Conservation (phyloP, 2,888 invertebrate species). For the Cyclophora albipunctata region DNA sequence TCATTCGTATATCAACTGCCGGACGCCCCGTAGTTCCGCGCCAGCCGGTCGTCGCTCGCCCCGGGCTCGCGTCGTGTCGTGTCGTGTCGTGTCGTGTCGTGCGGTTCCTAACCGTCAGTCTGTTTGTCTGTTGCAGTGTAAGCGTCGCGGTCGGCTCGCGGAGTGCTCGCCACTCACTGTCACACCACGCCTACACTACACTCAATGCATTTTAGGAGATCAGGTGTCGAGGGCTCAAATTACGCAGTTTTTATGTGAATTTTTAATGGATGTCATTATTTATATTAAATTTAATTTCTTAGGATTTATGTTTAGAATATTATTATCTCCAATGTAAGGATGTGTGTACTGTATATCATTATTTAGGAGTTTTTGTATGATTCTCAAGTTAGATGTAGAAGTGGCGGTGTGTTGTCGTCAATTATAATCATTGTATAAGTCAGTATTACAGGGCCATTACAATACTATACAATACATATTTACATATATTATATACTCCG, state of each 20-base stretch:
- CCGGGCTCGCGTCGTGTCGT: constrained; percentile 4
- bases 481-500: neutral
- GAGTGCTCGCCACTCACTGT: constrained; percentile 11
- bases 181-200: constrained; percentile 26
- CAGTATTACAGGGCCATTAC: constrained; percentile 69
- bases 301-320: constrained; percentile 31
- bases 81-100: constrained; percentile 1
- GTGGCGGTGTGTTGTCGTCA: constrained; percentile 37
- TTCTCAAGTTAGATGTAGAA: constrained; percentile 36
- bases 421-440: constrained; percentile 56
- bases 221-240: constrained; percentile 57
- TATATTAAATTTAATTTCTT: constrained; percentile 26
- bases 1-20: constrained; percentile 55
- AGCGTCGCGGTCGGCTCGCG: constrained; percentile 26
- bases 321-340: constrained; percentile 22
- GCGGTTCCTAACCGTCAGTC: constrained; percentile 4
- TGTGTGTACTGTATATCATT: constrained; percentile 17
- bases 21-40: neutral
- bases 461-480: constrained; percentile 12
- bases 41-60: too few relatives aligned
- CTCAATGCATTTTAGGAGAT: constrained; percentile 46
- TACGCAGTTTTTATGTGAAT: constrained; percentile 66
- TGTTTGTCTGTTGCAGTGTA: constrained; percentile 53
- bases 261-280: constrained; percentile 54
- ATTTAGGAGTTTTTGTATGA: constrained; percentile 25